These are phyloP conservation scores for Oscheius sp. DNA, from an alignment of 1,140 invertebrate genomes.

Conservation along the genomic window DNA sequence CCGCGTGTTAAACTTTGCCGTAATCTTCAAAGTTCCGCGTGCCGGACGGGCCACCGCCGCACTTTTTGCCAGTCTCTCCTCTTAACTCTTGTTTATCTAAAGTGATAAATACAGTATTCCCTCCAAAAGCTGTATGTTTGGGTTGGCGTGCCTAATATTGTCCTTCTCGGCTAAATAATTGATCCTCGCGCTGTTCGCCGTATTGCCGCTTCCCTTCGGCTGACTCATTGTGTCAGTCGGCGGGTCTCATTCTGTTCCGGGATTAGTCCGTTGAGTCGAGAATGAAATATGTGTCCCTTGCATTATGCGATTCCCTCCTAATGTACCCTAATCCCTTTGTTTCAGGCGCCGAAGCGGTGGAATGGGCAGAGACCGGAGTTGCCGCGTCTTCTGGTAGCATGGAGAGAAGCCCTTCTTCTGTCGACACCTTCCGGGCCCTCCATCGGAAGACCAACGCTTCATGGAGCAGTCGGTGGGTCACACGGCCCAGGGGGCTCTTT, in stretches of 20 bases:
- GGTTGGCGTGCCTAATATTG: no score
- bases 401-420: constrained; percentile 6
- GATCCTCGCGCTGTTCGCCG: no score
- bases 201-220: no score
- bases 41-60: no score
- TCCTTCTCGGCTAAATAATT: no score
- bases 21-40: no score
- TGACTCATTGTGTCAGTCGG: neutral
- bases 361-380: constrained; percentile 13
- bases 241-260: neutral
- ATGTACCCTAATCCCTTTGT: neutral
- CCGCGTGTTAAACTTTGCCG: no score
- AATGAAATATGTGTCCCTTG: constrained; percentile 4
- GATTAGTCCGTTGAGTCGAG: neutral
- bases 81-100: no score
- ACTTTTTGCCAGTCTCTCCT: no score
- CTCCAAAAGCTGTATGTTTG: no score
- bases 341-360: neutral
- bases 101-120: no score
- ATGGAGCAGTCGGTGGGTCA: constrained; percentile 13
- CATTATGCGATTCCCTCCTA: neutral
- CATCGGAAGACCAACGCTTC: constrained; percentile 11
- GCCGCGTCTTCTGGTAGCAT: neutral
- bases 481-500: no score
- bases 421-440: constrained; percentile 11